Base-by-base conservation (phyloP, 2,797 vertebrate genomes). In the Brachyalestes nurse region DNA sequence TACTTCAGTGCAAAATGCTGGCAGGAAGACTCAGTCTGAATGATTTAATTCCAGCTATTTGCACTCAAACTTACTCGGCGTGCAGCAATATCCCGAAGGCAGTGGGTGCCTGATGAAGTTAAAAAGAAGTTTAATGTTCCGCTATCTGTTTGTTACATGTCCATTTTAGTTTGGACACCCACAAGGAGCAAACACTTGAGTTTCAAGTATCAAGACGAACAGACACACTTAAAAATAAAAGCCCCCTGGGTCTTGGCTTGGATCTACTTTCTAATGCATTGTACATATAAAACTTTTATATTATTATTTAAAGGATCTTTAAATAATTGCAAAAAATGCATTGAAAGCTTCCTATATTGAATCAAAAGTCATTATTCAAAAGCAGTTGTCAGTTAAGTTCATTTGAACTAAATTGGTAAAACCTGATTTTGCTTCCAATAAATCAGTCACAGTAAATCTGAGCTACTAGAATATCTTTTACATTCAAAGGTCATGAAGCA, bases 401-500 rank as follows among this genome's bases (percentile, higher is more conserved):
- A 51, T 13, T 13, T 13, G n/a, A 45, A 47, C 8, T 45, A 21
- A 47, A 49, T 6, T 47, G 23, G 42, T 45, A 25, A 25, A 25
- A 42, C 49, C 7, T 19, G 40, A 21, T 28, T 69, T 69, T 69
- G 47, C 21, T 23, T 49, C 4, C 65, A 67, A 67, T 42, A 49
- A 49, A 25, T 70, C 19, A 58, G 13, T 60, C 16, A 40, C 49
- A 47, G 23, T 9, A 25, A 10, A 53, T 42, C 28, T 23, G 16
- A 82, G 66, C 34, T 72, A 75, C 62, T 47, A 49, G 34, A 67
- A 60, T 55, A 72, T 49, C 64, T 40, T 74, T 65, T 51, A 60
- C 77, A 75, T 70, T 49, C 40, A 70, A 49, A 42, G 16, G 67
- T 66, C 28, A 73, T 64, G 42, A 73, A 72, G 75, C 61, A 62